Percentiles rank a stretch among this genome's conserved stretches.
Conservation (phyloP, 2,113 vertebrate species). For the Chroicocephalus ridibundus region DNA sequence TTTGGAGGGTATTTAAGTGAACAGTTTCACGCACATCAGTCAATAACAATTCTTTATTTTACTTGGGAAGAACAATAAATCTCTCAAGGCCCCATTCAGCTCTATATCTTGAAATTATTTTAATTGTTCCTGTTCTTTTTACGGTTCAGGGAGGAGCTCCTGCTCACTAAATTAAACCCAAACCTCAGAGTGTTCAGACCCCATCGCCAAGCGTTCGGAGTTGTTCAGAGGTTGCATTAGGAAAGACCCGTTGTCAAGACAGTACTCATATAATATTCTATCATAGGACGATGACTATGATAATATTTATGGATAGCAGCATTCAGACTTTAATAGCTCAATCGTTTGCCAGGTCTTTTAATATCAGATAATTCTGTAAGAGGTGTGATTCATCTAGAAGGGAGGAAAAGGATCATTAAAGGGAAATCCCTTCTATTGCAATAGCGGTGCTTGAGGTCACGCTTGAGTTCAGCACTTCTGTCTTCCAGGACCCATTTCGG, state of each 20-base stretch:
- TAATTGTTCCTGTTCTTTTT: neutral
- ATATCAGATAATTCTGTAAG: neutral
- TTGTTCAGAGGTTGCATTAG: neutral
- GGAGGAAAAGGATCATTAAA: conserved; percentile 51
- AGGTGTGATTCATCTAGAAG: conserved; percentile 42
- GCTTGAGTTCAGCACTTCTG: conserved; percentile 1
- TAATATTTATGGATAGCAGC: neutral
- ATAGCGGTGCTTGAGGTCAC: conserved; percentile 31
- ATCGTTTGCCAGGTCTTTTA: neutral
- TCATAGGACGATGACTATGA: neutral
- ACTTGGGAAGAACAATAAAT: neutral
- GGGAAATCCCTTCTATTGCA: conserved; percentile 62
- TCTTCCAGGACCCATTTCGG: neutral
- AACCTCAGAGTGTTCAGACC: neutral
- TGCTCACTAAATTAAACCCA: neutral
- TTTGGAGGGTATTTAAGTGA: neutral
- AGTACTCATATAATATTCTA: neutral
- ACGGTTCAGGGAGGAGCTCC: neutral
- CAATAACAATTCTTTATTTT: neutral
- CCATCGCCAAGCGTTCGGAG: neutral
- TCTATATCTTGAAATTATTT: neutral
- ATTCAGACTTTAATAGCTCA: neutral
- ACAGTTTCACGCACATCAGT: neutral
- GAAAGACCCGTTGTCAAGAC: neutral
- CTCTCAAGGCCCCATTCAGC: neutral